Conservation (phyloP, 2,797 vertebrate genomes). For the Leptodactylus fallax region DNA sequence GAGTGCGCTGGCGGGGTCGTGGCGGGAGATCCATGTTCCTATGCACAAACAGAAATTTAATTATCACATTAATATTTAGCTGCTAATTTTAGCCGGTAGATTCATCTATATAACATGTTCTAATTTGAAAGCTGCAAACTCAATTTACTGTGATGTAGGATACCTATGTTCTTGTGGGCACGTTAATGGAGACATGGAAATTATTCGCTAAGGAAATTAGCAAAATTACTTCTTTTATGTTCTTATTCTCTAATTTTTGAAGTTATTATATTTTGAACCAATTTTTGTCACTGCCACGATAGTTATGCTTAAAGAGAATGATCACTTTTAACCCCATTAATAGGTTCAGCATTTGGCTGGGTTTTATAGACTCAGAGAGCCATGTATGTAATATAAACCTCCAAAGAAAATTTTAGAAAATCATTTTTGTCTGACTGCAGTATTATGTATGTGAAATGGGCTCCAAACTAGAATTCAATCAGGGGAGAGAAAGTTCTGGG, state of each 20-base stretch:
- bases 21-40: neutral
- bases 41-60: constrained; percentile 14
- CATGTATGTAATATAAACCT: too few relatives aligned
- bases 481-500: too few relatives aligned
- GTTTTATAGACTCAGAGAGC: too few relatives aligned
- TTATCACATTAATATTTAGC: constrained; percentile 24
- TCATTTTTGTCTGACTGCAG: too few relatives aligned
- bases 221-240: neutral
- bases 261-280: neutral
- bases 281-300: too few relatives aligned
- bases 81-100: constrained; percentile 35
- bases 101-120: constrained; percentile 21
- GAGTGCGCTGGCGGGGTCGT: neutral
- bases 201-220: neutral
- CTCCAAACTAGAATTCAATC: too few relatives aligned
- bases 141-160: neutral
- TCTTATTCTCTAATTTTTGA: neutral
- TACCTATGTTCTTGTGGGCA: neutral
- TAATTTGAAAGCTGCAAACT: constrained; percentile 4
- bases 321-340: too few relatives aligned
- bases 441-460: too few relatives aligned
- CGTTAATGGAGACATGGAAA: neutral
- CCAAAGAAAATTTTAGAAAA: too few relatives aligned
- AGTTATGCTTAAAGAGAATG: too few relatives aligned
- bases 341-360: too few relatives aligned